Conservation (phyloP, 2,113 vertebrate species). For the Gavialis gangeticus region DNA sequence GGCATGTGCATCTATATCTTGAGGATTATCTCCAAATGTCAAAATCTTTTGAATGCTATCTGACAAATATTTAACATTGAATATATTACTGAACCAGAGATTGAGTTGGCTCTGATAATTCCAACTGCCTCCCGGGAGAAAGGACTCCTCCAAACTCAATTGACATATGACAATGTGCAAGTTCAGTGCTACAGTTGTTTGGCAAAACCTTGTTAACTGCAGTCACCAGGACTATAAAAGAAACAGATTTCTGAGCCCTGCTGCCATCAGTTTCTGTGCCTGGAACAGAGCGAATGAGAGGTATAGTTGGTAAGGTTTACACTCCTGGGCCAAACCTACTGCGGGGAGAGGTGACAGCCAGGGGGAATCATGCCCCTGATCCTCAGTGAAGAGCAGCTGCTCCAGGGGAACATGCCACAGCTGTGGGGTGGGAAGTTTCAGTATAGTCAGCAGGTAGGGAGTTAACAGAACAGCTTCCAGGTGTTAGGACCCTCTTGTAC, state of each 20-base stretch:
- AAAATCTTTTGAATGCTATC: not conserved
- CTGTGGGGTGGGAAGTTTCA: too few relatives aligned
- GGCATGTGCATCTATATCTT: not conserved
- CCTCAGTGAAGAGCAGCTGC: too few relatives aligned
- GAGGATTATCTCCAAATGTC: not conserved
- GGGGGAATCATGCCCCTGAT: too few relatives aligned
- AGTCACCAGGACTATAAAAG: not conserved
- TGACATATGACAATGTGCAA: not conserved
- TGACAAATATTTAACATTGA: not conserved
- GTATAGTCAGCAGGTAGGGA: too few relatives aligned
- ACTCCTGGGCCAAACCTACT: too few relatives aligned
- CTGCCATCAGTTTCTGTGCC: not conserved
- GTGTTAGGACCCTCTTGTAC: too few relatives aligned
- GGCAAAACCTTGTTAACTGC: not conserved
- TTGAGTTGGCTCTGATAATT: not conserved
- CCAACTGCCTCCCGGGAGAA: not conserved
- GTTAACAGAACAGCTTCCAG: too few relatives aligned
- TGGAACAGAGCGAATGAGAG: not conserved
- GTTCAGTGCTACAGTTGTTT: not conserved
- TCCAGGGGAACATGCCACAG: too few relatives aligned
- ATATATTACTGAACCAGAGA: not conserved
- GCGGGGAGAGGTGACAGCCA: too few relatives aligned
- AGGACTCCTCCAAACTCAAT: not conserved
- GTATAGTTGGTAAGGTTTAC: too few relatives aligned
- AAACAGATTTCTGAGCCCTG: not conserved